These are phyloP conservation scores for Grapholita molesta DNA, from an alignment of 1,140 invertebrate species.

Conservation along the genomic window DNA sequence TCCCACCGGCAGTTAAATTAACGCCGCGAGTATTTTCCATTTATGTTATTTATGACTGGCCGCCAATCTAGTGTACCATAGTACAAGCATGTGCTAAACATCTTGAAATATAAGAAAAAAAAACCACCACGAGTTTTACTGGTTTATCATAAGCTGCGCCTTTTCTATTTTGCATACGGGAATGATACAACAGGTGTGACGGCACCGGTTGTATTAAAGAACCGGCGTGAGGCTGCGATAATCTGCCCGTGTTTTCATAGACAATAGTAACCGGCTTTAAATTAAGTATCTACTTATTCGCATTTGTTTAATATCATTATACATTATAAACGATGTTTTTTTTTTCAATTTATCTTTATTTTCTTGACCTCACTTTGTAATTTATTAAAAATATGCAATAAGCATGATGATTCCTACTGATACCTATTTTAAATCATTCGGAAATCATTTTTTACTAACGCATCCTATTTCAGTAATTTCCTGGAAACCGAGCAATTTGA, in stretches of 20 bases:
- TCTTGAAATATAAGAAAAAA: not conserved
- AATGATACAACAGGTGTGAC: not conserved
- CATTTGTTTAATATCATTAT: too few species aligned
- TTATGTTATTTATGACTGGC: too few species aligned
- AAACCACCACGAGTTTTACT: not conserved
- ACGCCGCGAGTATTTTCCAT: too few species aligned
- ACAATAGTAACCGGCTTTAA: not conserved
- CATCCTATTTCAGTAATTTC: slow-evolving; percentile 7
- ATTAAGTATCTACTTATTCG: not conserved
- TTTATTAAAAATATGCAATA: not conserved
- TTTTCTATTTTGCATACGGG: not conserved
- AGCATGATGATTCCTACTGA: not conserved
- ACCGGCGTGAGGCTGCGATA: not conserved
- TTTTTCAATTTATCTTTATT: not conserved
- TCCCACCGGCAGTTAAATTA: too few species aligned
- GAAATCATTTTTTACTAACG: not conserved
- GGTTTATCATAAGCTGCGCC: not conserved
- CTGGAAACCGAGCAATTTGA: slow-evolving; percentile 7
- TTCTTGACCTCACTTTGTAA: not conserved
- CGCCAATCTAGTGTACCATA: too few species aligned
- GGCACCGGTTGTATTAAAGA: not conserved
- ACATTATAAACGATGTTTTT: too few species aligned
- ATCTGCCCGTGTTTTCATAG: not conserved
- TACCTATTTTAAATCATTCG: not conserved
- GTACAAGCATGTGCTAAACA: too few species aligned